A percentile compares a stretch with the other conserved stretches of the same genome.
Evolutionary conservation across 2,888 invertebrate genomes (phyloP).

Genomic region (Pomacea canaliculata): DNA sequence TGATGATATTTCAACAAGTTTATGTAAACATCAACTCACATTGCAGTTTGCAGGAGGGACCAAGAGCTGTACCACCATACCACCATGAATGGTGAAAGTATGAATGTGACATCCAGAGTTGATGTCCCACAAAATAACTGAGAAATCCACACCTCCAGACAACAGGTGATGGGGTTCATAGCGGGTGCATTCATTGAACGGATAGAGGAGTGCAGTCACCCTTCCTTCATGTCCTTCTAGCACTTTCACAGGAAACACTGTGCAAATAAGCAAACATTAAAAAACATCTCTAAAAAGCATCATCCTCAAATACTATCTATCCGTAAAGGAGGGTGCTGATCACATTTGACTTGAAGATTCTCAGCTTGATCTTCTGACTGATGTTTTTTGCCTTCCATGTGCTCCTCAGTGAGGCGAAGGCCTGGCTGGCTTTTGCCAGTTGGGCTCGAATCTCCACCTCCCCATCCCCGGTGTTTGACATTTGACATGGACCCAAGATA

Average conservation of each 20-base stretch:
- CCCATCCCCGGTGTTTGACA: too few relatives aligned
- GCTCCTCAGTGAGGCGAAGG: too few relatives aligned
- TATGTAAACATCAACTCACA: constrained; percentile 62
- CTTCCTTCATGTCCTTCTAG: constrained; percentile 86
- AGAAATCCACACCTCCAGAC: constrained; percentile 97
- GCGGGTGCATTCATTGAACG: constrained; percentile 85
- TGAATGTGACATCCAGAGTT: constrained; percentile 90
- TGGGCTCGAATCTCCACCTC: too few relatives aligned
- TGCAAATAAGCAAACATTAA: background rate
- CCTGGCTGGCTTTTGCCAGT: too few relatives aligned
- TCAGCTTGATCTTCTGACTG: too few relatives aligned
- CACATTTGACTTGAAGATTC: too few relatives aligned
- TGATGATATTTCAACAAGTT: too few relatives aligned
- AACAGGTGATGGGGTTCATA: constrained; percentile 76
- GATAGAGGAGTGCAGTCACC: constrained; percentile 95
- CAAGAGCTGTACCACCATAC: constrained; percentile 92
- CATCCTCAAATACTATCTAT: background rate
- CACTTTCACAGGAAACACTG: constrained; percentile 38
- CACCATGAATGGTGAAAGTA: constrained; percentile 97
- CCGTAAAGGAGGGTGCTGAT: too few relatives aligned
- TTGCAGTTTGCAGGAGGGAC: constrained; percentile 89
- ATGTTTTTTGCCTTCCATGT: too few relatives aligned
- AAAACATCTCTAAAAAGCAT: background rate
- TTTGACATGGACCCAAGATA: too few relatives aligned
- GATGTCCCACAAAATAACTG: constrained; percentile 96